phyloP scores from a whole-genome alignment of 2,113 vertebrate species.

The Mobula birostris region DNA sequence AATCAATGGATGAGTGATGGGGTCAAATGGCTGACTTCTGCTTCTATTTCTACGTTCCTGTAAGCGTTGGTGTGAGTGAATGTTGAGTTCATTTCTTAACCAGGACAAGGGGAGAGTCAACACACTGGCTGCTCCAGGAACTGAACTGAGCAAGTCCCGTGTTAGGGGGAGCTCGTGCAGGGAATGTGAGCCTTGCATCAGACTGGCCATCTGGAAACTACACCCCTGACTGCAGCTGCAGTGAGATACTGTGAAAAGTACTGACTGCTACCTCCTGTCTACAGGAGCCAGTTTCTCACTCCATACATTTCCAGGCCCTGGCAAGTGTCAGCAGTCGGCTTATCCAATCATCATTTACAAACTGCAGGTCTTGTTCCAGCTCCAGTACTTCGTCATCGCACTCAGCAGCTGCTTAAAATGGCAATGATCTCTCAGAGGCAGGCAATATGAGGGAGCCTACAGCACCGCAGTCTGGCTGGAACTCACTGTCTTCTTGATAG shows the following conservation, averaged over 20 bases:
- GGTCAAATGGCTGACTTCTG: no score
- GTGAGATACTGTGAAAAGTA: conserved; percentile 66
- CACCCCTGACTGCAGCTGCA: conserved; percentile 66
- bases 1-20: no score
- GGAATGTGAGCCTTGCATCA: conserved; percentile 56
- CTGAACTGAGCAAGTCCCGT: conserved; percentile 70
- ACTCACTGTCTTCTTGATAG: no score
- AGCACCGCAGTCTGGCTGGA: no score
- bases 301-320: conserved; percentile 70
- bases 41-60: no score
- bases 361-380: conserved; percentile 49
- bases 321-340: conserved; percentile 62
- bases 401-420: neutral
- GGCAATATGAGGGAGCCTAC: neutral
- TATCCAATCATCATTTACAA: conserved; percentile 56
- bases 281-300: conserved; percentile 64
- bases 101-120: conserved; percentile 40
- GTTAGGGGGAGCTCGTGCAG: conserved; percentile 64
- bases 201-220: conserved; percentile 70
- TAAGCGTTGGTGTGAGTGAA: neutral
- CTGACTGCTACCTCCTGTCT: conserved; percentile 55
- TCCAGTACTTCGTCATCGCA: conserved; percentile 59
- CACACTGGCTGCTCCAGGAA: conserved; percentile 74
- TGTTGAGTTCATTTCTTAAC: neutral
- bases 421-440: neutral